Base-by-base conservation (phyloP, 1,140 invertebrate species). In the Magallana angulata region DNA sequence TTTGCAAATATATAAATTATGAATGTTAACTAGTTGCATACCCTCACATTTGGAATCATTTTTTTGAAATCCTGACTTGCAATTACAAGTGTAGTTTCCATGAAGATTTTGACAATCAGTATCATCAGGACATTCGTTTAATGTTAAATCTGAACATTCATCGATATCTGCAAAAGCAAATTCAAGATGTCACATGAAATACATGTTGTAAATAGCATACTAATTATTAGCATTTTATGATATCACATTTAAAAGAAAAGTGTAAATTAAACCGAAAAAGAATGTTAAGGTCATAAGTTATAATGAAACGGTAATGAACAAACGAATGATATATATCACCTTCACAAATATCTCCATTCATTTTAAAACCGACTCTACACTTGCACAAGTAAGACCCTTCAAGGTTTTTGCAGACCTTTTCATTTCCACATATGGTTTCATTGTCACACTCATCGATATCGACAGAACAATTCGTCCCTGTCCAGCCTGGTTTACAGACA, bases 401-500 rank as follows among this genome's bases (percentile, higher is more conserved):
- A 0, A 84, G 89, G 62, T 91, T 91, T 1, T 82, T 36, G 76
- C 91, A 91, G 1, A 57, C 48, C 48, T 87, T 64, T 18, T 87
- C 85, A 12, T 4, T 57, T 14, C 9, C 59, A 62, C 87, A 90
- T 56, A 71, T 56, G 59, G 56, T 88, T 12, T 71, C 18, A 12
- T 60, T n/a, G 11, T 59, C 12, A 86, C 92, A 93, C 71, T 91
- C 91, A 82, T 91, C 82, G 11, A 91, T 86, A 60, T 92, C 89
- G 1, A 60, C 68, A 59, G 90, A 85, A 90, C 92, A 93, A n/a
- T 88, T 87, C 0, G 30, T 48, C 7, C 91, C 91, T 0, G 88
- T 88, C 91, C 91, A 92, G 7, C 91, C 91, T 12, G 82, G 59
- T 24, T 86, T 88, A 88, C 91, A 92, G 5, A 91, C 88, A 88